Evolutionary conservation across 2,888 invertebrate genomes (phyloP).

Genomic region (Taphrorychus bicolor): DNA sequence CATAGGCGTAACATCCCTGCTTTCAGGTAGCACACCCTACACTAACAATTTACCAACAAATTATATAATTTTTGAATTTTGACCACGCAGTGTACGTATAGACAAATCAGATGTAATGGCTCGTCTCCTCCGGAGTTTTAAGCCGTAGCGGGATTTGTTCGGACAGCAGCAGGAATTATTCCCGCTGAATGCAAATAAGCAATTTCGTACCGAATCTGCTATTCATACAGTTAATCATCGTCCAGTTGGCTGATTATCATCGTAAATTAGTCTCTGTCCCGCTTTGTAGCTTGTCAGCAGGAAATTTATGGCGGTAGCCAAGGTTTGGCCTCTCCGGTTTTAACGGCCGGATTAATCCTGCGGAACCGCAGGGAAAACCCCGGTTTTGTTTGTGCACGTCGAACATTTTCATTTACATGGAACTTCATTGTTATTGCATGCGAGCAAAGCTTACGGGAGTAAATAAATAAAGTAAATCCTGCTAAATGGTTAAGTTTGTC

Average conservation of each 20-base stretch:
- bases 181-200: constrained; percentile 54
- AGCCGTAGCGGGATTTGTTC: constrained; percentile 35
- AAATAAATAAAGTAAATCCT: too few relatives aligned
- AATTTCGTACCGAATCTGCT: constrained; percentile 60
- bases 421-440: background rate
- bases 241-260: constrained; percentile 61
- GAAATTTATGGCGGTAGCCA: constrained; percentile 35
- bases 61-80: too few relatives aligned
- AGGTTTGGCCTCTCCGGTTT: constrained; percentile 19
- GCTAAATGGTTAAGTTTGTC: too few relatives aligned
- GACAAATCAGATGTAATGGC: too few relatives aligned
- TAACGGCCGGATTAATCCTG: constrained; percentile 10
- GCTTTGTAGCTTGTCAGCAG: constrained; percentile 33
- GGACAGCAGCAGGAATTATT: constrained; percentile 40
- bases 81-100: too few relatives aligned
- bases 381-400: background rate
- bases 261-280: constrained; percentile 56
- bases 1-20: too few relatives aligned
- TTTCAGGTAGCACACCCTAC: too few relatives aligned
- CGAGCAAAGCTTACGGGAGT: background rate
- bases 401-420: background rate
- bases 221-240: constrained; percentile 62
- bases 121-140: background rate
- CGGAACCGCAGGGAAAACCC: constrained; percentile 1
- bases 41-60: too few relatives aligned